Evolutionary conservation across 1,140 invertebrate genomes (phyloP).

Genomic region (Planococcus citri): DNA sequence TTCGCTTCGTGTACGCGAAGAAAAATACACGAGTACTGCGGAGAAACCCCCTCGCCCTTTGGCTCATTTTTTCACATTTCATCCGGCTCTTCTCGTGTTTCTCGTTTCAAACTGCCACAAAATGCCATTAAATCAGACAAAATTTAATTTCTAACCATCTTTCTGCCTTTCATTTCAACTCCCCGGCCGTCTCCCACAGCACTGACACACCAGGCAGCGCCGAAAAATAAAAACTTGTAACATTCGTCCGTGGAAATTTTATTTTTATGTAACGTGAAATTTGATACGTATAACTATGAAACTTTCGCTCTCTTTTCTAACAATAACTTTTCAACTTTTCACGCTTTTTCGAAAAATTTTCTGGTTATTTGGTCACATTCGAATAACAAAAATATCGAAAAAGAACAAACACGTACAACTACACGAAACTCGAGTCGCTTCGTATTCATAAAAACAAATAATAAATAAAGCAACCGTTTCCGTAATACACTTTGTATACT

Average conservation of each 20-base stretch:
- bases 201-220: no score
- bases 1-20: no score
- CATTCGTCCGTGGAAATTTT: neutral
- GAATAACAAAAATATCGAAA: neutral
- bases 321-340: neutral
- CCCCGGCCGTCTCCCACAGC: no score
- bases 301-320: neutral
- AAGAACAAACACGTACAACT: neutral
- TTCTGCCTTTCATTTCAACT: no score
- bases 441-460: no score
- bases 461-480: no score
- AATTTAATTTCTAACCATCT: neutral
- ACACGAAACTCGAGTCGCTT: no score
- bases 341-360: neutral
- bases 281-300: neutral
- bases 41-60: no score
- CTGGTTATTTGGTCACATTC: conserved; percentile 6
- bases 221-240: neutral
- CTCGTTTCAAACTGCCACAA: neutral
- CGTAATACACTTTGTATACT: no score
- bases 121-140: neutral
- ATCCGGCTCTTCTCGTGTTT: no score
- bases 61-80: no score
- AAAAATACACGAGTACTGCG: no score
- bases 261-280: neutral